Evolutionary conservation across 2,797 vertebrate genomes (phyloP), one percentile per base, ranked within the genome.

Genomic region (Scolopax bukidnonensis): DNA sequence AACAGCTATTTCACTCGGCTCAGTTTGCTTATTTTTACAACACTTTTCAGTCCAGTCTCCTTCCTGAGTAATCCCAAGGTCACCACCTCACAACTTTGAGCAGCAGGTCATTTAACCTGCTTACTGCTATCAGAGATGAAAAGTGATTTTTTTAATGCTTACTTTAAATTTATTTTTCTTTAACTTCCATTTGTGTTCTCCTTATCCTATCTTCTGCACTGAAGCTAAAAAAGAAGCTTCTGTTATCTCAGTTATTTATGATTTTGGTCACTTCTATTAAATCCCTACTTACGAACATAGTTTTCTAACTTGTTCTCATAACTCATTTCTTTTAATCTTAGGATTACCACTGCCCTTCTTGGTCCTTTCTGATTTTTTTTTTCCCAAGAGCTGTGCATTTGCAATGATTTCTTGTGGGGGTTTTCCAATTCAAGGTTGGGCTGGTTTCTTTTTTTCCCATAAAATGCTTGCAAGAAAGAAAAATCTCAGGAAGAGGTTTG

Each of bases 221-320:
- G 51, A 75, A 85, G 56, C 47, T 75, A n/a, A 79, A 90, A 76
- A 96, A 40, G 59, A 82, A 90, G 19, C 48, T 78, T 86, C 93
- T 87, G 11, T 80, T 95, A 89, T 91, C 82, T 93, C 80, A 80
- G 67, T 92, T 45, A 80, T 93, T 95, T 93, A 76, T 86, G n/a
- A 84, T 68, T 96, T 95, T 74, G 71, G 60, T 69, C 68, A 64
- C 20, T 85, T 93, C 71, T 79, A 57, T 85, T 93, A 84, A 93
- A 75, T 78, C 47, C 33, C 32, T 40, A 27, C 43, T 95, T 84
- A 71, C 2, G 15, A 93, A 69, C 19, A 40, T 32, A 60, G 20
- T 71, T 95, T 92, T 93, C 53, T 77, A 85, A 78, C 70, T 78
- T 94, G 19, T 84, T 94, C 71, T 91, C 57, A 33, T 69, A 92